Base-by-base conservation (phyloP, 2,113 vertebrate species). In the Stigmatopora nigra region DNA sequence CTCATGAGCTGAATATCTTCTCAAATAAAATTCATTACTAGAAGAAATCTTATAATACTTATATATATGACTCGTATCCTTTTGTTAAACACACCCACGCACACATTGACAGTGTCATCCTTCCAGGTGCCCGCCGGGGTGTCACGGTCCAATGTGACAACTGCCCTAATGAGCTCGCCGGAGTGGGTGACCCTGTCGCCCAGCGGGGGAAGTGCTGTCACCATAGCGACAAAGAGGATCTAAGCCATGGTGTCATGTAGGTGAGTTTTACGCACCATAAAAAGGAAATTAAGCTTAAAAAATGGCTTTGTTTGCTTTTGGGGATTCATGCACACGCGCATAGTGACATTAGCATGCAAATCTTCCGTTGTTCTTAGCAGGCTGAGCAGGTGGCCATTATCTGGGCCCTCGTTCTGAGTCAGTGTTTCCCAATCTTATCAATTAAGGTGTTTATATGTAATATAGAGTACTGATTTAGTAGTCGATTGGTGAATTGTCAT, bases 151-250 rank as follows among this genome's bases (percentile, higher is more conserved):
- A 56, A 84, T n/a, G 78, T 86, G 85, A 87, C 81, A 76, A 77
- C 76, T 79, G 78, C 76, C 78, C 82, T 87, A 87, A 86, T 84
- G 84, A 86, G 83, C 79, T 79, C 17, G 75, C 69, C 72, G 75
- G 81, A 86, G 82, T 83, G 80, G 86, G 82, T 85, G 82, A 84
- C 80, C 82, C 78, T 77, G 76, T 77, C 35, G 76, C 79, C 82
- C 77, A 78, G 73, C 71, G 52, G 69, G 78, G 73, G 78, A 79
- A 79, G 78, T 77, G 83, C 82, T 72, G 81, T 86, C 73, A 31
- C 82, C 80, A 84, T 86, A 82, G 83, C 70, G 76, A 87, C 78
- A 65, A 72, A 20, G 75, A 73, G 59, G 61, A 22, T 82, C 82
- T 88, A 81, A 89, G 79, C 86, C 84, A 86, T 69, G 62, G 77